Base-by-base conservation (phyloP, 2,113 vertebrate genomes). In the Uria aalge region DNA sequence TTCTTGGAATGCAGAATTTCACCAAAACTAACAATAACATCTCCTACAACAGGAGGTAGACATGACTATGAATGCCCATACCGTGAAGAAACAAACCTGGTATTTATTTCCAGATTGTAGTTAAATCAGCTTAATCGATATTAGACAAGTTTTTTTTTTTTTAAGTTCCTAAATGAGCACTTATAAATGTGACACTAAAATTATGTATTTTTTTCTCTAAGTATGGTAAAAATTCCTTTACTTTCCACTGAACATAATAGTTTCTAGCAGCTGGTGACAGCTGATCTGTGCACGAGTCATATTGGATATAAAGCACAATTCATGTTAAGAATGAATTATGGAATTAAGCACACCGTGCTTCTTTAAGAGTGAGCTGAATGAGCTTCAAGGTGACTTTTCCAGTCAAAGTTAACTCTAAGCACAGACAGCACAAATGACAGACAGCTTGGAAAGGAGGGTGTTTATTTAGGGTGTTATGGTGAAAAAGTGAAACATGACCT, bases 371-470 rank as follows among this genome's bases (percentile, higher is more conserved):
- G 38, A 84, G 10, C 16, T 79, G 52, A 87, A 78, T 74, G 74
- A 91, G 16, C 38, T 91, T 90, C 85, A 96, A 78, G 78, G 81
- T 90, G 85, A 95, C 66, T 68, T 92, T 66, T 87, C n/a, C 81
- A 59, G 69, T 38, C 64, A 66, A 79, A 90, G 10, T 82, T 67
- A 91, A 80, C 43, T 82, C 19, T 67, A 78, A 78, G 21, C 17
- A 89, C 5, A 80, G 73, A 43, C 4, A 92, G 34, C 8, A 68
- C 2, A 87, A 87, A 76, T 69, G 30, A 79, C 2, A 88, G 52
- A 45, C 43, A 75, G 24, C 18, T 55, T 89, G 20, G 29, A 71
- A 60, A 32, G 15, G 7, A 91, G 10, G 5, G 3, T 60, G 12
- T 55, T 88, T 91, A 60, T 72, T 81, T 85, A 30, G 29, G 11